phyloP scores from a whole-genome alignment of 2,113 vertebrate species.

The Aix galericulata region DNA sequence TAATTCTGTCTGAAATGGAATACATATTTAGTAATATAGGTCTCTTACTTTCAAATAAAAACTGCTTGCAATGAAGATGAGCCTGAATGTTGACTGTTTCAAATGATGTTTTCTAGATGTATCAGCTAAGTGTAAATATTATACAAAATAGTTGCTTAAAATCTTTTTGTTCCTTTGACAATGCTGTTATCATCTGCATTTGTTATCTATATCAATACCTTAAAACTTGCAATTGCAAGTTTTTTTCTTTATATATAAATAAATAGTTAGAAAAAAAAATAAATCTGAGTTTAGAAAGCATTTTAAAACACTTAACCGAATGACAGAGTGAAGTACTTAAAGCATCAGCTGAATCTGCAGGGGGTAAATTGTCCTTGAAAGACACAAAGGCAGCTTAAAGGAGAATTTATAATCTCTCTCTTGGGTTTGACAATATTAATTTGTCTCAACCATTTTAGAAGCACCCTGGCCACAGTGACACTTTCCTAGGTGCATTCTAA shows the following conservation, averaged over 20 bases:
- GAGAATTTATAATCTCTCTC: conserved; percentile 76
- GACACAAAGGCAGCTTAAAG: conserved; percentile 66
- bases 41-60: background rate
- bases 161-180: background rate
- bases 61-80: background rate
- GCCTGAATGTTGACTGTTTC: background rate
- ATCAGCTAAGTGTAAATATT: background rate
- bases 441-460: conserved; percentile 76
- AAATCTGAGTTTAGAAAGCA: background rate
- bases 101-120: background rate
- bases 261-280: background rate
- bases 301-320: conserved; percentile 47
- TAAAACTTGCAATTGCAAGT: background rate
- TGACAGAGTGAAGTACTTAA: conserved; percentile 40
- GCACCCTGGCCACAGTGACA: conserved; percentile 48
- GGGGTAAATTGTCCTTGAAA: conserved; percentile 78
- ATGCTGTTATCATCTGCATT: background rate
- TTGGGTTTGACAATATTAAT: conserved; percentile 79
- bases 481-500: conserved; percentile 74
- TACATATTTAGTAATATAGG: background rate
- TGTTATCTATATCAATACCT: background rate
- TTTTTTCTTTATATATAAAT: background rate
- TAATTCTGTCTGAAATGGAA: background rate
- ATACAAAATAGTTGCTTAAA: background rate
- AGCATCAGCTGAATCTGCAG: conserved; percentile 57